Conservation (phyloP, 2,888 invertebrate genomes). For the Lycia hirtaria region DNA sequence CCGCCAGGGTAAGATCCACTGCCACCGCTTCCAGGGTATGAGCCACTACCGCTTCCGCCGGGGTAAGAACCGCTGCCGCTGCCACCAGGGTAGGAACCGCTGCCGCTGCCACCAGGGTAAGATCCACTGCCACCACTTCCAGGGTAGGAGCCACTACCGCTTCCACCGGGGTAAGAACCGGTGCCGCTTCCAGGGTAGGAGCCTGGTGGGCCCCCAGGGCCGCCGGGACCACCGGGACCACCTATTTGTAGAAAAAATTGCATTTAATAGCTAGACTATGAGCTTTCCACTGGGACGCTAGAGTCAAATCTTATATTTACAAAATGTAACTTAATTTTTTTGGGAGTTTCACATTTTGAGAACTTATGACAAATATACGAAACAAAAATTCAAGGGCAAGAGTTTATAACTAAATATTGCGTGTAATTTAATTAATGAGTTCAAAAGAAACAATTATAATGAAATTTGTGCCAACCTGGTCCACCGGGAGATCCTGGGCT, state of each 20-base stretch:
- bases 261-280: too few species aligned
- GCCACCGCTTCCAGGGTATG: slow-evolving; percentile 30
- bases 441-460: background rate
- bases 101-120: slow-evolving; percentile 7
- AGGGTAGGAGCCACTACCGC: too few species aligned
- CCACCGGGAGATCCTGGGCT: slow-evolving; percentile 43
- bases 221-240: slow-evolving; percentile 46
- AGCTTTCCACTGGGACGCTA: too few species aligned
- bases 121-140: slow-evolving; percentile 36
- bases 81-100: slow-evolving; percentile 30
- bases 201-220: slow-evolving; percentile 40
- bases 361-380: too few species aligned
- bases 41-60: slow-evolving; percentile 32
- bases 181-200: too few species aligned
- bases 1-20: slow-evolving; percentile 23
- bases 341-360: too few species aligned
- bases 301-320: too few species aligned
- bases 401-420: too few species aligned
- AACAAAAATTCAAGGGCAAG: too few species aligned
- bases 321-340: too few species aligned
- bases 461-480: slow-evolving; percentile 37
- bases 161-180: slow-evolving; percentile 37
- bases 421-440: too few species aligned
- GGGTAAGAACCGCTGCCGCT: slow-evolving; percentile 32
- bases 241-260: background rate